A percentile compares a stretch with the other conserved stretches of the same genome.
These are phyloP conservation scores for Glandiceps talaboti DNA, from an alignment of 53 echinoderm and acorn worm genomes.

Conservation along the genomic window DNA sequence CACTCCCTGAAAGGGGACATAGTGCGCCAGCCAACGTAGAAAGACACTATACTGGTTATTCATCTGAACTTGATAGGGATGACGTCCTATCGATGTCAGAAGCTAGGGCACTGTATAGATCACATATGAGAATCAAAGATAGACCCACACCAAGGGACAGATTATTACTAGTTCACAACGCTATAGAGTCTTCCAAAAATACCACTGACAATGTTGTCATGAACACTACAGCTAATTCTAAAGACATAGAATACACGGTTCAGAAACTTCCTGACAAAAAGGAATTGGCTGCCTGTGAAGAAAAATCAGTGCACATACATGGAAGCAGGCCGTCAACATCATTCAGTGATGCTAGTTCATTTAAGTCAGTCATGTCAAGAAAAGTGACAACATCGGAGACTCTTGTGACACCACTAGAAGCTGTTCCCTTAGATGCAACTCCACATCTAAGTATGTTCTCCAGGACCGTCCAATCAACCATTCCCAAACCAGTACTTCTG, in stretches of 20 bases:
- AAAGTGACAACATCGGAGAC: neutral
- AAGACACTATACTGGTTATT: neutral
- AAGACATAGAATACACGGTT: slow-evolving; percentile 47
- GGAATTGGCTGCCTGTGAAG: neutral
- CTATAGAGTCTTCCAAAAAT: slow-evolving; percentile 67
- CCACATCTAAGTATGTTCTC: slow-evolving; percentile 60
- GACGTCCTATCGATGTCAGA: slow-evolving; percentile 56
- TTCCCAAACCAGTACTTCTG: slow-evolving; percentile 32
- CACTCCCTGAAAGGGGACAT: slow-evolving; percentile 51
- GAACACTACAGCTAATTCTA: slow-evolving; percentile 58
- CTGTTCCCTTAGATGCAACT: slow-evolving; percentile 14
- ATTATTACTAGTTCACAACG: slow-evolving; percentile 49
- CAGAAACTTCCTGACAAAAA: neutral
- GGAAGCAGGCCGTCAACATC: neutral
- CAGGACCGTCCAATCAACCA: slow-evolving; percentile 32
- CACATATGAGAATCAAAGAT: slow-evolving; percentile 46
- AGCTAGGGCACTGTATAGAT: slow-evolving; percentile 55
- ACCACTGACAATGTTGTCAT: slow-evolving; percentile 38
- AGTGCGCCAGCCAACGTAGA: slow-evolving; percentile 66
- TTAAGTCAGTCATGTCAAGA: neutral
- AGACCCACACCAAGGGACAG: slow-evolving; percentile 47
- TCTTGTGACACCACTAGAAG: slow-evolving; percentile 27
- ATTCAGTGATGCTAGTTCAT: neutral
- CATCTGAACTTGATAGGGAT: slow-evolving; percentile 10
- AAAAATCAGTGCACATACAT: neutral